phyloP scores from a whole-genome alignment of 2,113 vertebrate species.

The Gnathonemus longibarbis region DNA sequence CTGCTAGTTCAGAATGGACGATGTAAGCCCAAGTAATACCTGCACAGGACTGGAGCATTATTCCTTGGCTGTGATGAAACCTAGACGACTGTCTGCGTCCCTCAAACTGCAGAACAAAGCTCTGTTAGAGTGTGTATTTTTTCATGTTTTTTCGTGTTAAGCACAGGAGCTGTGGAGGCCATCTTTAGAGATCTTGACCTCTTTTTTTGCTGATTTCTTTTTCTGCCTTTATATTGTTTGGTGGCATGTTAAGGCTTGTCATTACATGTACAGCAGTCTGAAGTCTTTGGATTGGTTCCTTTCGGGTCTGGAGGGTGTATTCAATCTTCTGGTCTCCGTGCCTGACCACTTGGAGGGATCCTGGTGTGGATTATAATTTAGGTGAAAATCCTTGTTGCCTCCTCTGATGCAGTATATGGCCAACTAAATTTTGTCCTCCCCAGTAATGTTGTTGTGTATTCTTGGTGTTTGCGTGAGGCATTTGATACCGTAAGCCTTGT shows the following conservation, averaged over 20 bases:
- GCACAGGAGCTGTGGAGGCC: background rate
- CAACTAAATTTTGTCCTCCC: background rate
- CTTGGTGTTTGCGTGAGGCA: background rate
- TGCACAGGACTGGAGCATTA: background rate
- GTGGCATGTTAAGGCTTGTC: background rate
- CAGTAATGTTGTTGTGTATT: background rate
- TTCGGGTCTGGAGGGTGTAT: background rate
- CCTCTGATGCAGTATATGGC: background rate
- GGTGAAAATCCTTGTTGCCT: background rate
- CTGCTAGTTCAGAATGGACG: background rate
- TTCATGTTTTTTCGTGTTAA: background rate
- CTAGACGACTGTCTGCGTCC: background rate
- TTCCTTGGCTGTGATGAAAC: background rate
- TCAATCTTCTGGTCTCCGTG: background rate
- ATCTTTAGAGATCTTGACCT: background rate
- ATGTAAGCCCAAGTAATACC: background rate
- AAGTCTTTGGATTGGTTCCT: background rate
- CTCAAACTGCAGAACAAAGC: background rate
- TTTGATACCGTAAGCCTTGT: background rate
- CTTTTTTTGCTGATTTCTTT: background rate
- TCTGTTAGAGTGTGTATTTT: background rate
- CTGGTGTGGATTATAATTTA: background rate
- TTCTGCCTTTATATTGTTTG: background rate
- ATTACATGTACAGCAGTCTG: background rate
- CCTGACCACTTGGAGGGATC: background rate